phyloP scores from a whole-genome alignment of 2,113 vertebrate species.

The Coreoperca whiteheadi region DNA sequence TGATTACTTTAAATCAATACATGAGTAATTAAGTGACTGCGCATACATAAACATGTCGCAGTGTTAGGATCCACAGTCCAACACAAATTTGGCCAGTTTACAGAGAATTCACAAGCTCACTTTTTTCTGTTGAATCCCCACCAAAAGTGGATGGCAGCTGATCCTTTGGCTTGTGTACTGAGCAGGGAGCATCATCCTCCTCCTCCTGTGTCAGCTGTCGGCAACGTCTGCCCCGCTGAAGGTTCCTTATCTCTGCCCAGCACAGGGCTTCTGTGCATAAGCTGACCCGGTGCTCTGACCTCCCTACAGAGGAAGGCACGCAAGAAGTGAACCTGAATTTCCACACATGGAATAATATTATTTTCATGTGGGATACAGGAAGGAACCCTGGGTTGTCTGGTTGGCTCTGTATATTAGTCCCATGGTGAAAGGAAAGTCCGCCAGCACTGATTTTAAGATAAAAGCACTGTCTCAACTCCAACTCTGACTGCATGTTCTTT shows the following conservation, averaged over 20 bases:
- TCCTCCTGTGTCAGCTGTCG: not conserved
- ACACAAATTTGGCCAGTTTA: not conserved
- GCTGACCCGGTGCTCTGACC: not conserved
- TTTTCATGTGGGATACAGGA: not conserved
- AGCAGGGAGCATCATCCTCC: not conserved
- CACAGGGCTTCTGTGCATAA: not conserved
- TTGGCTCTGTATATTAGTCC: not conserved
- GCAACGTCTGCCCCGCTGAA: not conserved
- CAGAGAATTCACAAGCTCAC: not conserved
- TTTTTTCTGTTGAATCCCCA: not conserved
- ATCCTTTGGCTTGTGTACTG: not conserved
- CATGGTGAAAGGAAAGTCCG: not conserved
- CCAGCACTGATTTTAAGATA: not conserved
- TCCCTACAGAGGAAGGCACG: not conserved
- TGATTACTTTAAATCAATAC: not conserved
- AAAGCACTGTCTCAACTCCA: not conserved
- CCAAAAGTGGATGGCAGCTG: not conserved
- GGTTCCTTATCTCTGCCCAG: not conserved
- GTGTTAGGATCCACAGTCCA: not conserved
- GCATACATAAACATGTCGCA: not conserved
- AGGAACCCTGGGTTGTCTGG: not conserved
- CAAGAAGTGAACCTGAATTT: not conserved
- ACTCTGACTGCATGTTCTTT: slow-evolving; percentile 11
- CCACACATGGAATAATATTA: not conserved
- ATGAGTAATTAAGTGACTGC: not conserved